Base-by-base conservation (phyloP, 2,113 vertebrate genomes). In the Rhinopithecus roxellana region DNA sequence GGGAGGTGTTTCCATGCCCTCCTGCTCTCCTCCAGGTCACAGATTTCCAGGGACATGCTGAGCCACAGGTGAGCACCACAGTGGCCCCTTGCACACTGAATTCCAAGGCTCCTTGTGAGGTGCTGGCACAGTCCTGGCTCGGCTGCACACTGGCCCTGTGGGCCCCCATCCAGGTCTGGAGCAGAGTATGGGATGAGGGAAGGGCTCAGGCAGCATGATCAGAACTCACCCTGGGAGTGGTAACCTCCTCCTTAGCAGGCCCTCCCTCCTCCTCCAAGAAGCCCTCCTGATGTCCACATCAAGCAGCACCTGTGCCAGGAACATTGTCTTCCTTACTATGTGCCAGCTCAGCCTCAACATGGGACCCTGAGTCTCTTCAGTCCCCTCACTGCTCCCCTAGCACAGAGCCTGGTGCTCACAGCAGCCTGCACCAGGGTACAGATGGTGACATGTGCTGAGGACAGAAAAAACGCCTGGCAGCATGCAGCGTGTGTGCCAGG, bases 151-250 rank as follows among this genome's bases (percentile, higher is more conserved):
- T 13, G 0, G n/a, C 52, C 40, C 25, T 75, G 13, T 17, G 59
- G n/a, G 52, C 35, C 64, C 96, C 91, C 25, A 43, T 48, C 97
- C 97, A 98, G 89, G 83, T 90, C 97, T 96, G 83, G 25, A 95
- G 96, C 12, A 81, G 69, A 96, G 43, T 30, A 45, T 0, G 3
- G 35, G 16, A 6, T 22, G 55, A 32, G 7, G 67, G 59, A 38
- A 35, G 17, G 11, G 10, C 38, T 91, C 45, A 67, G 89, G 30
- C 4, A 14, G 5, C 17, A 0, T 7, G 10, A 4, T 72, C 20
- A 8, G 79, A 57, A 48, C 43, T 43, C 25, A 12, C 14, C 8
- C 13, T 16, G 75, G 35, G 59, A 55, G 18, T 11, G 59, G 38
- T 35, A 40, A 1, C 45, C 84, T 64, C 30, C 8, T 13, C 48